Conservation (phyloP, 2,113 vertebrate species). For the Globicephala melas region DNA sequence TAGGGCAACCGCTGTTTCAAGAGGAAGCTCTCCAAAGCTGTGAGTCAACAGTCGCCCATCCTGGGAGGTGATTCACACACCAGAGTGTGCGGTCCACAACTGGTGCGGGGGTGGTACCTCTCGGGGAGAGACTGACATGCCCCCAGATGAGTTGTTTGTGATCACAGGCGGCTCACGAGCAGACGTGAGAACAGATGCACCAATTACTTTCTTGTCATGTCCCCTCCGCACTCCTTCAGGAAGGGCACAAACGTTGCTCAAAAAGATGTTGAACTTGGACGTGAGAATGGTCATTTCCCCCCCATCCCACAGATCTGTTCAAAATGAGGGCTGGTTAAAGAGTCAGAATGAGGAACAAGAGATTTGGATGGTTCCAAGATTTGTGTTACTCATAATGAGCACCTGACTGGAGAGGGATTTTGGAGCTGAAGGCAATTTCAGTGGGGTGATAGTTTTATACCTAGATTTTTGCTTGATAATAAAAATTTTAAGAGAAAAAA, state of each 20-base stretch:
- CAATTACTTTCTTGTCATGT: constrained; percentile 37
- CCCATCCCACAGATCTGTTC: neutral
- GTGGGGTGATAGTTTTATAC: neutral
- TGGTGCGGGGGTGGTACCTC: constrained; percentile 69
- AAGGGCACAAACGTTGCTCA: neutral
- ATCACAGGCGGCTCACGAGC: constrained; percentile 45
- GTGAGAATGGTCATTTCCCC: neutral
- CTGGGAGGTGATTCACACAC: constrained; percentile 59
- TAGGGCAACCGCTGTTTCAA: constrained; percentile 35
- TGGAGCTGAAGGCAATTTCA: neutral
- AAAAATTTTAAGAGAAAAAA: constrained; percentile 12
- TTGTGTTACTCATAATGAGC: neutral
- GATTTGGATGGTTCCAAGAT: neutral
- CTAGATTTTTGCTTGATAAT: constrained; percentile 9
- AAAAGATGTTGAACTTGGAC: constrained; percentile 14
- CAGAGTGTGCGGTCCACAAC: constrained; percentile 43
- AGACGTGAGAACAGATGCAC: constrained; percentile 56
- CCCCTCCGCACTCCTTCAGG: constrained; percentile 19
- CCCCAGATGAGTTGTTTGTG: constrained; percentile 59
- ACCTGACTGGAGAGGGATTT: neutral
- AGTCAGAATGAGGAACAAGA: neutral
- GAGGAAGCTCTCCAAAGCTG: constrained; percentile 13
- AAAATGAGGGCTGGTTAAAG: neutral
- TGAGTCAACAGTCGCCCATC: constrained; percentile 67
- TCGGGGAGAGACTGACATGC: neutral